Conservation (phyloP, 2,888 invertebrate genomes). For the Rhaphigaster nebulosa region DNA sequence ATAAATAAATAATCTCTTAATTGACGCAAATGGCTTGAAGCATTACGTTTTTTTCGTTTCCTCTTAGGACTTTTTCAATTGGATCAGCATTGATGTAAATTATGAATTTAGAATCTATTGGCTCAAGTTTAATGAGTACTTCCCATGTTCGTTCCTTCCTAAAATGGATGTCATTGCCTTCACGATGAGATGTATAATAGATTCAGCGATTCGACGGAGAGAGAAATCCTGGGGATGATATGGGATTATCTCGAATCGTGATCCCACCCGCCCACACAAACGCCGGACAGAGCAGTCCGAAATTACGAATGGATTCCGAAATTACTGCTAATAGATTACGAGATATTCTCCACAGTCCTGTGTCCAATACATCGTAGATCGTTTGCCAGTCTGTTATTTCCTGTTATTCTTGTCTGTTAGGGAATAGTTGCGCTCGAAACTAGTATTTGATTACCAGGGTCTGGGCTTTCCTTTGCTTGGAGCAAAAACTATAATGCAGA, state of each 20-base stretch:
- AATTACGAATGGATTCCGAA: constrained; percentile 18
- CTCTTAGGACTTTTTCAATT: too few relatives aligned
- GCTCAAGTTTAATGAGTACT: not conserved
- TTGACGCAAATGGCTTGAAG: too few relatives aligned
- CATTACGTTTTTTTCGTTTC: too few relatives aligned
- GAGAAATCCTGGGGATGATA: not conserved
- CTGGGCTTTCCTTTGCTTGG: not conserved
- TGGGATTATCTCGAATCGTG: constrained; percentile 20
- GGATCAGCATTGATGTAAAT: not conserved
- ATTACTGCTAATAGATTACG: not conserved
- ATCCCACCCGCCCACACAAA: not conserved
- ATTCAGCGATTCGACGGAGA: not conserved
- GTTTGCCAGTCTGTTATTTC: not conserved
- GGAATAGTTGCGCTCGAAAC: not conserved
- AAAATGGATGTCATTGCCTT: not conserved
- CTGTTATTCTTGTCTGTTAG: not conserved
- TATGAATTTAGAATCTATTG: not conserved
- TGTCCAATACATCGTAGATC: not conserved
- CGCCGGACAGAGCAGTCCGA: not conserved
- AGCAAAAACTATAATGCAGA: not conserved
- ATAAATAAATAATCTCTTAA: too few relatives aligned
- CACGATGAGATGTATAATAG: not conserved
- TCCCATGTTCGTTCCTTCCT: not conserved
- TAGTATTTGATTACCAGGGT: not conserved
- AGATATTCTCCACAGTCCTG: not conserved